Percentiles rank a stretch among this genome's conserved stretches.
Evolutionary conservation across 2,888 invertebrate genomes (phyloP).

Genomic region (Tetragonisca angustula): DNA sequence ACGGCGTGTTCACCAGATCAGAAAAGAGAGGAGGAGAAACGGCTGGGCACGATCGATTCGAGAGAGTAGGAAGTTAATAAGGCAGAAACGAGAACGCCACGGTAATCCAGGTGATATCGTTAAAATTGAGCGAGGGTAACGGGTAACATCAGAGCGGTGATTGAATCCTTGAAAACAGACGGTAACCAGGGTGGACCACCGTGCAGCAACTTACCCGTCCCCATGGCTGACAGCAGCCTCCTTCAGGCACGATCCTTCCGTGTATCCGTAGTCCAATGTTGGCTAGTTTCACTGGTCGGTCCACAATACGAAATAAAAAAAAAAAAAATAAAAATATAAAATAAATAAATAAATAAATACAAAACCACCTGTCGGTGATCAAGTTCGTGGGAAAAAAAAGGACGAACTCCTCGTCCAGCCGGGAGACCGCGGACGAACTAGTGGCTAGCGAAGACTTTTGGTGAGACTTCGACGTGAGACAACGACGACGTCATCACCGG

Average conservation of each 20-base stretch:
- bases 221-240: conserved; percentile 81
- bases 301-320: conserved; percentile 64
- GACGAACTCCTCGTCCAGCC: conserved; percentile 77
- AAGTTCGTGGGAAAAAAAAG: conserved; percentile 43
- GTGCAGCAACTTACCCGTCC: conserved; percentile 79
- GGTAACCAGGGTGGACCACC: conserved; percentile 30
- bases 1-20: background rate
- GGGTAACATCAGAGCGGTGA: background rate
- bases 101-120: conserved; percentile 18
- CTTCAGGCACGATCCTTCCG: conserved; percentile 75
- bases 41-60: background rate
- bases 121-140: conserved; percentile 2
- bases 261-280: conserved; percentile 73
- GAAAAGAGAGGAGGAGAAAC: conserved; percentile 6
- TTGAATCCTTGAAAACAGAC: conserved; percentile 38
- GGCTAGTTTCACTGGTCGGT: conserved; percentile 64
- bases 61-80: background rate
- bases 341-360: conserved; percentile 56
- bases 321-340: background rate
- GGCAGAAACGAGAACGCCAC: background rate
- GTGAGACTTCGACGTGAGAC: conserved; percentile 79
- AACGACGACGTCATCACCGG: conserved; percentile 78
- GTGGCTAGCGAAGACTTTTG: conserved; percentile 77
- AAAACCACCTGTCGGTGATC: conserved; percentile 35
- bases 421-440: conserved; percentile 83